Base-by-base conservation (phyloP, 2,113 vertebrate genomes). In the Calidris pygmaea region DNA sequence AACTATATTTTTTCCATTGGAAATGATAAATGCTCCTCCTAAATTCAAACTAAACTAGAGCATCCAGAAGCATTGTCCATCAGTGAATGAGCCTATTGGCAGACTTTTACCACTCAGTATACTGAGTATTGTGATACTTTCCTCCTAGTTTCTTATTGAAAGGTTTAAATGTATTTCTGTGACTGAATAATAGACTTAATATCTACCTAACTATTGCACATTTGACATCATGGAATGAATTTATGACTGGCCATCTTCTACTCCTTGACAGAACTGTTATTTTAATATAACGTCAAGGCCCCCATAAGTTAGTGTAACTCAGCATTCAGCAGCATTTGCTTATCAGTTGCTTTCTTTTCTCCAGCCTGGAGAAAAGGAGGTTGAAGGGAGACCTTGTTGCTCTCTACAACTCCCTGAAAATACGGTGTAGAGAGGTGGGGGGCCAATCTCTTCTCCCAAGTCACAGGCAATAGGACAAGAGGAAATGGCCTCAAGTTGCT, bases 281-380 rank as follows among this genome's bases (percentile, higher is more conserved):
- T 80, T 91, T 76, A 75, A 22, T 27, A 22, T 37, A 71, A 59
- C 1, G 0, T 41, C 43, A 85, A 82, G 30, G 14, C 3, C 0
- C 0, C 1, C 13, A 7, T 9, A 39, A 6, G 5, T 39, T 43
- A 63, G 19, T 20, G 7, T n/a, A 48, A 65, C 12, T 62, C 5
- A 41, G 34, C n/a, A n/a, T 90, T 73, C 70, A 63, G 23, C 18
- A 90, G 18, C 18, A 29, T 41, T 32, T 65, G 3, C 12, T 24
- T 70, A 60, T 14, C 15, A 30, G 21, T 39, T 56, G 5, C 7
- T 39, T 85, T 76, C 21, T 48, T 48, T 48, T 48, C 21, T 48
- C 47, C 47, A 48, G 47, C 21, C 47, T 48, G 47, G 47, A 22
- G 47, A 48, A 48, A 48, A 48, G 47, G 21, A 48, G 21, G 10